These are phyloP conservation scores for Uloborus diversus DNA, from an alignment of 1,140 invertebrate genomes.

Conservation along the genomic window DNA sequence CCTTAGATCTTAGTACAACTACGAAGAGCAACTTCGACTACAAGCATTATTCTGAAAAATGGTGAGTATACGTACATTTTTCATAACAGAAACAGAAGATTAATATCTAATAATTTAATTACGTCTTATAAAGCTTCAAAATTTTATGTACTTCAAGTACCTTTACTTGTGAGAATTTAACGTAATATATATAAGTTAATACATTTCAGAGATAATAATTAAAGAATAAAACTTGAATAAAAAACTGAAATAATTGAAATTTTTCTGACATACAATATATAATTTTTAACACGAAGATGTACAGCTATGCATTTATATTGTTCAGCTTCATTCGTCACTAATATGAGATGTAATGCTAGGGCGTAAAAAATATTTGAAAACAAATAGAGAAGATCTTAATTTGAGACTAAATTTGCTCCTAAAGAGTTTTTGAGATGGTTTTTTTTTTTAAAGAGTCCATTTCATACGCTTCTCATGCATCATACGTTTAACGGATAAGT, in stretches of 20 bases:
- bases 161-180: neutral
- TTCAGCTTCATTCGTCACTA: no score
- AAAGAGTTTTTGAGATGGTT: no score
- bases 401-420: no score
- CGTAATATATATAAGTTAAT: neutral
- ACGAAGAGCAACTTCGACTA: neutral
- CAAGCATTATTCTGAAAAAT: constrained; percentile 3
- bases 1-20: constrained; percentile 22
- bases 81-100: neutral
- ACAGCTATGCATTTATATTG: no score
- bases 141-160: neutral
- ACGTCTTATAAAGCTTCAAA: neutral
- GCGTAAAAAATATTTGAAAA: no score
- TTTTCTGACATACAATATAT: no score
- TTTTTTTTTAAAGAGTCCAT: no score
- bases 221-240: neutral
- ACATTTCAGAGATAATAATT: neutral
- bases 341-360: no score
- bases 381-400: no score
- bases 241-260: neutral
- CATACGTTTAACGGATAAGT: no score
- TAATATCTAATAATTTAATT: neutral
- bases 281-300: no score
- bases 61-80: constrained; percentile 6
- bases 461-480: no score